A percentile compares a stretch with the other conserved stretches of the same genome.
Conservation (phyloP, 2,113 vertebrate species). For the Limnothrissa miodon region DNA sequence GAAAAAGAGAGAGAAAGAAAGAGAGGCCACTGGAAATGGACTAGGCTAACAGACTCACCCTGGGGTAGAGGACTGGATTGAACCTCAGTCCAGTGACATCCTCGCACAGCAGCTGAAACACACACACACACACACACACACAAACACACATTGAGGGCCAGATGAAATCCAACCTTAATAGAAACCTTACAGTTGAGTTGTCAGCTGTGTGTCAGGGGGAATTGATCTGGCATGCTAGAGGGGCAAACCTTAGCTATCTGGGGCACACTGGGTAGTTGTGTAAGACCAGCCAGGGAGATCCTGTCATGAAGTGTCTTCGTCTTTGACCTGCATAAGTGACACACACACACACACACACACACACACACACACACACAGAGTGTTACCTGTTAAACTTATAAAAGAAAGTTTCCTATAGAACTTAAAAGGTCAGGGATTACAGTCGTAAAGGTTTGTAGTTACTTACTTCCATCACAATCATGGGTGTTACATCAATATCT, state of each 20-base stretch:
- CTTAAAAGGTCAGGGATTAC: too few relatives aligned
- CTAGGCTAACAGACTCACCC: slow-evolving; percentile 74
- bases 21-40: not conserved
- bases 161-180: slow-evolving; percentile 4
- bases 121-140: slow-evolving; percentile 40
- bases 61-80: slow-evolving; percentile 89
- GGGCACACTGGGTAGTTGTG: slow-evolving; percentile 89
- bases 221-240: not conserved
- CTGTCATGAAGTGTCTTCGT: slow-evolving; percentile 88
- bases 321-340: slow-evolving; percentile 75
- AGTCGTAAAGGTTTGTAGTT: too few relatives aligned
- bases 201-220: not conserved
- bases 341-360: slow-evolving; percentile 8
- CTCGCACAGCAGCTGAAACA: slow-evolving; percentile 87
- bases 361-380: not conserved
- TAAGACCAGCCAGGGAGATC: slow-evolving; percentile 92
- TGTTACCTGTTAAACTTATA: not conserved
- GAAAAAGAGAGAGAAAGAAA: not conserved
- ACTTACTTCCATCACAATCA: too few relatives aligned
- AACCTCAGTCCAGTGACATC: slow-evolving; percentile 91
- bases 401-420: not conserved
- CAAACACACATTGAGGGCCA: slow-evolving; percentile 25
- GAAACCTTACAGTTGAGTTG: not conserved
- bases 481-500: too few relatives aligned
- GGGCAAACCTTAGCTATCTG: slow-evolving; percentile 92